Evolutionary conservation across 2,113 vertebrate species (phyloP).

Genomic region (Grammomys surdaster): DNA sequence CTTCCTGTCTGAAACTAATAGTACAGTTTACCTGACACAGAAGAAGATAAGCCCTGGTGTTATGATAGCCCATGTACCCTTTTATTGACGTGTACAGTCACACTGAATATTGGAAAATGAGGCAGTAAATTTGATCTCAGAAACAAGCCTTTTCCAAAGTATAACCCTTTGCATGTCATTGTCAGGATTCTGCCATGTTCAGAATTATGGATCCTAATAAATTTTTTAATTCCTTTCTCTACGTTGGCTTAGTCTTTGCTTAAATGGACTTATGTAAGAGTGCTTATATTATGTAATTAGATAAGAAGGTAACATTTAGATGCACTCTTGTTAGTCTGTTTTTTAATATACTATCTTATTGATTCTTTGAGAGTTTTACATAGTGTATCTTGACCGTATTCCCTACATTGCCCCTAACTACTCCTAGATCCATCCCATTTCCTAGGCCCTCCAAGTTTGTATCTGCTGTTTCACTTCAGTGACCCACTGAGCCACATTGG

Average conservation of each 20-base stretch:
- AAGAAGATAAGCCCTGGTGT: background rate
- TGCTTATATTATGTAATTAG: conserved; percentile 44
- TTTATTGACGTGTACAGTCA: background rate
- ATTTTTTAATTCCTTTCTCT: conserved; percentile 37
- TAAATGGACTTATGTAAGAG: background rate
- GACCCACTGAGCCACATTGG: background rate
- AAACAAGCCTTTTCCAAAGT: background rate
- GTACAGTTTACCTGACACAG: background rate
- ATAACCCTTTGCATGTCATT: background rate
- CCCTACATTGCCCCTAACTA: background rate
- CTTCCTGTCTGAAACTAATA: background rate
- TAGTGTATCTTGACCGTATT: background rate
- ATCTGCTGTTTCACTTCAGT: background rate
- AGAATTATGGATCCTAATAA: background rate
- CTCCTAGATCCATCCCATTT: background rate
- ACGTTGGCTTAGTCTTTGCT: conserved; percentile 10
- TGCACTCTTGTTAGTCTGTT: background rate
- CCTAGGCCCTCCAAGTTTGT: background rate
- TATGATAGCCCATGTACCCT: background rate
- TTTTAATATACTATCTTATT: background rate
- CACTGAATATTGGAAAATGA: background rate
- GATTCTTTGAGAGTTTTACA: background rate
- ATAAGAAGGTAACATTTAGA: conserved; percentile 29
- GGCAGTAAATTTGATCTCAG: background rate
- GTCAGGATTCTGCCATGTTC: background rate